Evolutionary conservation across 2,113 vertebrate genomes (phyloP).

Genomic region (Chaetura pelagica): DNA sequence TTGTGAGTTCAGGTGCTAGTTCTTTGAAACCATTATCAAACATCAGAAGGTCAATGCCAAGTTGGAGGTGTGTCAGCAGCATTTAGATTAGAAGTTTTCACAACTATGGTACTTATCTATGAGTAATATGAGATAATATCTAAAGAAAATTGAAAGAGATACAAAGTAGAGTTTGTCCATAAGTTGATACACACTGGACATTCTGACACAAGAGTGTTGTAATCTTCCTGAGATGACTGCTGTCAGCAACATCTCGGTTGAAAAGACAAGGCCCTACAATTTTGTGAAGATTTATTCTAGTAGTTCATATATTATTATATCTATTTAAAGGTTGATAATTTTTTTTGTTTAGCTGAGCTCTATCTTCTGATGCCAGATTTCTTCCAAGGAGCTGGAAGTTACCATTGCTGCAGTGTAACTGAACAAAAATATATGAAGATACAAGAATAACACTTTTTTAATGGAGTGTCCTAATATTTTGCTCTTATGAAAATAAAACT

Average conservation of each 20-base stretch:
- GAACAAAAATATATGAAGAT: background rate
- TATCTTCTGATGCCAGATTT: conserved; percentile 26
- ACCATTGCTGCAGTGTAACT: background rate
- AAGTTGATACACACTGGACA: background rate
- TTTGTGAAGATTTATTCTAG: background rate
- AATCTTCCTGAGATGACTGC: background rate
- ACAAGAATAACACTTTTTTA: background rate
- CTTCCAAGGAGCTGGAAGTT: conserved; percentile 22
- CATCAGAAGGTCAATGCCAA: background rate
- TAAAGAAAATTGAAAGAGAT: background rate
- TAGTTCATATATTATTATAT: background rate
- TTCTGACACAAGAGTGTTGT: background rate
- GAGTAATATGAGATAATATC: background rate
- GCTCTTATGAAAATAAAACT: background rate
- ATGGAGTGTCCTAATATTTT: background rate
- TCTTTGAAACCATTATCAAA: background rate
- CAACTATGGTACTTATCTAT: background rate
- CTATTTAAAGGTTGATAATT: background rate
- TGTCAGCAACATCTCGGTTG: background rate
- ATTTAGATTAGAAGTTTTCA: background rate
- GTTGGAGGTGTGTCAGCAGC: background rate
- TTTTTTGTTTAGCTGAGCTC: background rate
- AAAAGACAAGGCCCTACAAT: background rate
- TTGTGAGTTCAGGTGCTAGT: background rate
- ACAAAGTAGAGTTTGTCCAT: background rate